Evolutionary conservation across 1,140 invertebrate species (phyloP).

Genomic region (Drosophila sp.): DNA sequence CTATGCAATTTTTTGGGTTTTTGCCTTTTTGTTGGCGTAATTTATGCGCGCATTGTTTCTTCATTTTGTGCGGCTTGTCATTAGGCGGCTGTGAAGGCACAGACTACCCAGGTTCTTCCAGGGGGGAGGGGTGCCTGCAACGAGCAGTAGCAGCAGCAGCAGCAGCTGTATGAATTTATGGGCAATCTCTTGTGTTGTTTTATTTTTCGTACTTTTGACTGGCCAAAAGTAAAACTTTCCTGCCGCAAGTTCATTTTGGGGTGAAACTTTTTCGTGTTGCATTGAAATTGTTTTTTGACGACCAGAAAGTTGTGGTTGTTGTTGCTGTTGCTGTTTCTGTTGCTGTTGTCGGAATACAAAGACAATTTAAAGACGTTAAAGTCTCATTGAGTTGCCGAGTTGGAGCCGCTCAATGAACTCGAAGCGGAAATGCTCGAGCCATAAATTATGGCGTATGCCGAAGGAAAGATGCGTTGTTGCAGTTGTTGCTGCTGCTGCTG

Average conservation of each 20-base stretch:
- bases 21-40: slow-evolving; percentile 48
- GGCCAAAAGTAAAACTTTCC: slow-evolving; percentile 48
- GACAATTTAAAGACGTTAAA: slow-evolving; percentile 45
- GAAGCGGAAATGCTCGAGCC: slow-evolving; percentile 66
- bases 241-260: slow-evolving; percentile 31
- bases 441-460: slow-evolving; percentile 67
- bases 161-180: slow-evolving; percentile 73
- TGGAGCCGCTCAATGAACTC: slow-evolving; percentile 60
- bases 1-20: slow-evolving; percentile 55
- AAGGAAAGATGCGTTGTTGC: slow-evolving; percentile 10
- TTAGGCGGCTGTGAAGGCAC: slow-evolving; percentile 35
- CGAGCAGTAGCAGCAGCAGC: slow-evolving; percentile 39
- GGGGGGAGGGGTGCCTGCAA: not conserved
- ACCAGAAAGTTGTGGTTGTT: slow-evolving; percentile 23
- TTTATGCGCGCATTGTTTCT: slow-evolving; percentile 78
- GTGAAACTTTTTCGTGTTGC: slow-evolving; percentile 20
- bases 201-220: slow-evolving; percentile 25
- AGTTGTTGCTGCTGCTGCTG: slow-evolving; percentile 26
- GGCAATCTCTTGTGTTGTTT: slow-evolving; percentile 38
- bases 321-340: slow-evolving; percentile 35
- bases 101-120: not conserved
- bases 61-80: slow-evolving; percentile 70
- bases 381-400: slow-evolving; percentile 39
- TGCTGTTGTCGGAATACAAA: slow-evolving; percentile 42
- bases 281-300: slow-evolving; percentile 54